Evolutionary conservation across 1,140 invertebrate species (phyloP), one percentile per base, ranked within the genome.

Genomic region (Achroia grisella): DNA sequence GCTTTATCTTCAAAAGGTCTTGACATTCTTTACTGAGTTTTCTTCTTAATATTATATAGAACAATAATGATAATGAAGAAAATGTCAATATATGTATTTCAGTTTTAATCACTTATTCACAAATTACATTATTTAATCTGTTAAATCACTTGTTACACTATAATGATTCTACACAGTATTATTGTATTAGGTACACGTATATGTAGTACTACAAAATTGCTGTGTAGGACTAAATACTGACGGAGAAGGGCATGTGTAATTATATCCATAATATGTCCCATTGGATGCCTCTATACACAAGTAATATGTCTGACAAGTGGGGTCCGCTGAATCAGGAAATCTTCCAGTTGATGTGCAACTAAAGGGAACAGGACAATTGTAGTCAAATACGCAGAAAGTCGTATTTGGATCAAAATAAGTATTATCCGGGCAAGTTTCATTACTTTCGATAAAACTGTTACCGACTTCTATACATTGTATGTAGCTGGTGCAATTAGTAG

Each of bases 331-430:
- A 36, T 71, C 48, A 10, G 71, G 54, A 30, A 62, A 71, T 34
- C 71, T 59, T 10, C 72, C 72, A 4, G 54, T 55, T 6, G 63
- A n/a, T 0, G 59, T 53, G 30, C 71, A 75, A 2, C 52, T 46
- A 14, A 71, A 66, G 0, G 58, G 55, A 8, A 43, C 35, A 0
- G 58, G 45, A 39, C 72, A 78, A 10, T 33, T 57, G 32, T 74
- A 79, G 36, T 49, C 42, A 0, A 48, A 29, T 31, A 74, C 75
- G 40, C 75, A 79, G 0, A 65, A 35, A 10, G 69, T 73, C 1
- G 66, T 73, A 13, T 50, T 60, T 0, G 75, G 75, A 39, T 79
- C 55, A 23, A 44, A 75, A 32, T 45, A 66, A 0, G 66, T 53
- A 32, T 32, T 37, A 28, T 31, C 9, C 1, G 70, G 70, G 30